Conservation (phyloP, 1,140 invertebrate genomes). For the Macrosteles quadrilineatus region DNA sequence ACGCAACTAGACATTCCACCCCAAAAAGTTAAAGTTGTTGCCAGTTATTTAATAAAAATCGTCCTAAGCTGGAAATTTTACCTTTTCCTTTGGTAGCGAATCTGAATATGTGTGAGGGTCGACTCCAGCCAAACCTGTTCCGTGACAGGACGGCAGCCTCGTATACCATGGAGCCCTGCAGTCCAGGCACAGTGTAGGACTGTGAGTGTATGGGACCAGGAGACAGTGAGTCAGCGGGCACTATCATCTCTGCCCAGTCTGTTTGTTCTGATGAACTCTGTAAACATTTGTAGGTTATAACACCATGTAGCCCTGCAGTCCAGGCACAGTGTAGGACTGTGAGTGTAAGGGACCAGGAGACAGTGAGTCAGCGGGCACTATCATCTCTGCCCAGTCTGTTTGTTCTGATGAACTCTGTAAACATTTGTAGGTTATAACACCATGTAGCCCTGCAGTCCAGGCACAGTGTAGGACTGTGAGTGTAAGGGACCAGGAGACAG, state of each 20-base stretch:
- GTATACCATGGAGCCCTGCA: conserved; percentile 65
- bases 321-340: conserved; percentile 65
- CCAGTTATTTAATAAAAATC: no score
- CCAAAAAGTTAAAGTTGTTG: no score
- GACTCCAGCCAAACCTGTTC: conserved; percentile 71
- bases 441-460: conserved; percentile 63
- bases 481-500: conserved; percentile 61
- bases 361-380: conserved; percentile 63
- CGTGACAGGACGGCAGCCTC: conserved; percentile 68
- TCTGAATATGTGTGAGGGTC: conserved; percentile 61
- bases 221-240: conserved; percentile 60
- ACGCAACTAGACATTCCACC: no score
- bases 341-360: conserved; percentile 62
- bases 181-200: conserved; percentile 64
- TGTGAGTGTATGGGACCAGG: conserved; percentile 65
- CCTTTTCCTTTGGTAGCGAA: conserved; percentile 66
- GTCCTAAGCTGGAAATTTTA: no score
- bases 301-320: conserved; percentile 62
- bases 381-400: conserved; percentile 61
- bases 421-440: no score
- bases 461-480: conserved; percentile 64
- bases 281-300: no score
- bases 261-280: conserved; percentile 37
- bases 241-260: conserved; percentile 64
- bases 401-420: conserved; percentile 37